Base-by-base conservation (phyloP, 2,888 invertebrate species). In the Drosophila anceps region DNA sequence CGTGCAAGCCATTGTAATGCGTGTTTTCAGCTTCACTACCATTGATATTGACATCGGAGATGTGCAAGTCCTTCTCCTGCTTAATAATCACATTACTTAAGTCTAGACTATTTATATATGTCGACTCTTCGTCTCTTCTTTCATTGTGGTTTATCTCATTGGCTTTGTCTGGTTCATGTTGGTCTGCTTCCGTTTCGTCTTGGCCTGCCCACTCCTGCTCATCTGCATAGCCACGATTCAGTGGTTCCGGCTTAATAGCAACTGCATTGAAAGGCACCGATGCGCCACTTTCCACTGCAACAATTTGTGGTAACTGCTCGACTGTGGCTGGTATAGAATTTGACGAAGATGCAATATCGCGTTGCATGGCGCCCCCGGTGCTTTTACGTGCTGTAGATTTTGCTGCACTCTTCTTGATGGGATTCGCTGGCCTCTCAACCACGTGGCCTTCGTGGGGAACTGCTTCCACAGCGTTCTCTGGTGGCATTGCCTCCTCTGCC, bases 11-110 rank as follows among this genome's bases (percentile, higher is more conserved):
- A 58, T 86, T 88, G 44, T 48, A 69, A 15, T 62, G 67, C 12
- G 60, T 9, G n/a, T 57, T 44, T 4, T 69, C 73, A 7, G 51
- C 6, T 27, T 81, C 73, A 31, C 64, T 70, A 57, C 60, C 64
- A 64, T 83, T 76, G 7, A 70, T 50, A 31, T 75, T 64, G 33
- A 70, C 55, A 68, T 89, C 90, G 20, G 77, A 73, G n/a, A 91
- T 84, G 39, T 92, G 90, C 44, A 92, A 81, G 59, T 91, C 92
- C 35, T 82, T 88, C 64, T 92, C 92, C 48, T 92, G 90, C 63
- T 92, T 92, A n/a, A 92, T 90, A 0, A 60, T 69, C 13, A 92
- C 65, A 68, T 90, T 91, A 41, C 69, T 84, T n/a, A 91, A 81
- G 69, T 92, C 91, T 29, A 92, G 82, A 61, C 66, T 84, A 12